Evolutionary conservation across 2,113 vertebrate genomes (phyloP).

Genomic region (Neogobius melanostomus): DNA sequence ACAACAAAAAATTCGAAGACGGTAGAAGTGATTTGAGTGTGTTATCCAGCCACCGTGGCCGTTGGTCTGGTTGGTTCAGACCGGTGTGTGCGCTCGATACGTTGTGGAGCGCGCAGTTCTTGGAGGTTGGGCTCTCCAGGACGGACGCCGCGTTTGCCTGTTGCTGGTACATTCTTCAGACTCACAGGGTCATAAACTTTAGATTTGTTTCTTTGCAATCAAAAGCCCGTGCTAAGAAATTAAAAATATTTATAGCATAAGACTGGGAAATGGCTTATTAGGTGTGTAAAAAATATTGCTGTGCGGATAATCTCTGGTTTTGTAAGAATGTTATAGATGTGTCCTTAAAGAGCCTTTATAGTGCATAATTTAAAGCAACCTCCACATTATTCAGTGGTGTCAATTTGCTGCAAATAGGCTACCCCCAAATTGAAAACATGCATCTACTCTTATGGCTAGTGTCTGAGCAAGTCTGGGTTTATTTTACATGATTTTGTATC

Average conservation of each 20-base stretch:
- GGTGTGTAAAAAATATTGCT: neutral
- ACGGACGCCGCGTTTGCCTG: constrained; percentile 26
- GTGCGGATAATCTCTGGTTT: neutral
- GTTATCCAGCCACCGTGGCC: constrained; percentile 15
- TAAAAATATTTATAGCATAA: neutral
- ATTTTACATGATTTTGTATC: neutral
- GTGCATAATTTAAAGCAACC: neutral
- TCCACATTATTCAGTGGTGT: neutral
- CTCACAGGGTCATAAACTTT: constrained; percentile 17
- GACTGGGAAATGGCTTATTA: neutral
- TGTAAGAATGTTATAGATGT: neutral
- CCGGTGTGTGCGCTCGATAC: constrained; percentile 25
- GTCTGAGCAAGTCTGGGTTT: neutral
- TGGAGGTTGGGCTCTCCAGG: constrained; percentile 79
- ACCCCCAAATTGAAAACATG: neutral
- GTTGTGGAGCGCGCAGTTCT: constrained; percentile 41
- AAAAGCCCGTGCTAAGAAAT: neutral
- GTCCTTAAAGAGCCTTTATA: neutral
- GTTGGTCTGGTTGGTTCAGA: constrained; percentile 6
- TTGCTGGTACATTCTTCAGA: constrained; percentile 13
- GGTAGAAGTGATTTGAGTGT: constrained; percentile 10
- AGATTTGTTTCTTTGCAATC: neutral
- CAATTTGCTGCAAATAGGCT: neutral
- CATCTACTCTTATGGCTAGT: neutral
- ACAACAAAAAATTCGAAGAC: constrained; percentile 9